Percentiles rank a stretch among this genome's conserved stretches.
Conservation (phyloP, 2,888 invertebrate genomes). For the Orthosia gracilis region DNA sequence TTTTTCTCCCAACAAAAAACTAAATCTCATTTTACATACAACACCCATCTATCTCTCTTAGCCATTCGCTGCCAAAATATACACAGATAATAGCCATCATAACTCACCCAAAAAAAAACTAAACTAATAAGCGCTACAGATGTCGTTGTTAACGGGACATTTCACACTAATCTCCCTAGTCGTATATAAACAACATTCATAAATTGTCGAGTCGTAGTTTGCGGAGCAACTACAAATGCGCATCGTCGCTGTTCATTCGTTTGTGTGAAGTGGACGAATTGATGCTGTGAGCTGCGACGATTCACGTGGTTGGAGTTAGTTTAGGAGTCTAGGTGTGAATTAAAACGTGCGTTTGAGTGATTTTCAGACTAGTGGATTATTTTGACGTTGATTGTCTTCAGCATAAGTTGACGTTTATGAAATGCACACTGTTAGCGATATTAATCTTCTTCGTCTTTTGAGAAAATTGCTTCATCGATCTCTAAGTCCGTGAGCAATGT, state of each 20-base stretch:
- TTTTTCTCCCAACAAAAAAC: background rate
- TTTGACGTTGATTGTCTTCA: too few relatives aligned
- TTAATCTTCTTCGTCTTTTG: too few relatives aligned
- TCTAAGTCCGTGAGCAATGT: too few relatives aligned
- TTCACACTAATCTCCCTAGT: conserved; percentile 55
- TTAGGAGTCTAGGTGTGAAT: background rate
- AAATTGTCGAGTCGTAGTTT: conserved; percentile 56
- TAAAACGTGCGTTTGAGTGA: background rate
- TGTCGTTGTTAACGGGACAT: conserved; percentile 59
- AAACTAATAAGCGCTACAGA: conserved; percentile 63
- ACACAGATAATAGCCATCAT: conserved; percentile 46
- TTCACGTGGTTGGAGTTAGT: conserved; percentile 1
- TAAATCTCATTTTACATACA: background rate
- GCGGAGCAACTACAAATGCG: conserved; percentile 57
- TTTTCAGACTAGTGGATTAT: background rate
- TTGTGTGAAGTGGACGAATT: conserved; percentile 50
- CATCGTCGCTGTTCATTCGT: conserved; percentile 58
- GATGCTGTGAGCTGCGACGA: conserved; percentile 38
- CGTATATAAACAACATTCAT: conserved; percentile 53
- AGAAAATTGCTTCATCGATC: too few relatives aligned
- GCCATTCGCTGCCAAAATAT: conserved; percentile 28
- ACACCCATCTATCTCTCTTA: conserved; percentile 12
- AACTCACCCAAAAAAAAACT: conserved; percentile 51
- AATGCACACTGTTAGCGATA: too few relatives aligned
- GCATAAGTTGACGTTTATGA: too few relatives aligned